Evolutionary conservation across 2,888 invertebrate species (phyloP).

Genomic region (Acronicta leporina): DNA sequence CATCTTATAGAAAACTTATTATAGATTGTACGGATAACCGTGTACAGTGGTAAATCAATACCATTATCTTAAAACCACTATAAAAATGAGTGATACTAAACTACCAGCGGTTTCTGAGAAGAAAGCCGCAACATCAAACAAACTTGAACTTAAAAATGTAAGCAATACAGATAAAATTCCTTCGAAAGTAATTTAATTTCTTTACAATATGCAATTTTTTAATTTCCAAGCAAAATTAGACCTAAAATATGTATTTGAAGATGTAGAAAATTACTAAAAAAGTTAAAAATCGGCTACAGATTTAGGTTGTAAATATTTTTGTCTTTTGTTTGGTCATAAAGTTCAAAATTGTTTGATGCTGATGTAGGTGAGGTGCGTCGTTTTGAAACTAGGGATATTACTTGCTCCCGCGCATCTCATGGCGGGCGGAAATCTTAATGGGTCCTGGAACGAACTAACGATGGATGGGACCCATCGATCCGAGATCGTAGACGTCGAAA

Average conservation of each 20-base stretch:
- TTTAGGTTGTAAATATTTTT: conserved; percentile 14
- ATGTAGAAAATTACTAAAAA: conserved; percentile 7
- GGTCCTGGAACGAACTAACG: conserved; percentile 87
- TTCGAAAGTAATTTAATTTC: conserved; percentile 12
- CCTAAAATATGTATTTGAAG: conserved; percentile 4
- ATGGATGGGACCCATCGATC: conserved; percentile 86
- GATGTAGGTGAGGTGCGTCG: conserved; percentile 39
- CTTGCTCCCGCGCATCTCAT: conserved; percentile 82
- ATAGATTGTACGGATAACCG: conserved; percentile 75
- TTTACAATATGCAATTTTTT: conserved; percentile 38
- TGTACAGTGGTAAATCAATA: conserved; percentile 85
- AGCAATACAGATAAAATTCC: conserved; percentile 21
- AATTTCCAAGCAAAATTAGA: conserved; percentile 26
- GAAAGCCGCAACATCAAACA: conserved; percentile 34
- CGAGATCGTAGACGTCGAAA: conserved; percentile 68
- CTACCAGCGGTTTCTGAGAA: conserved; percentile 75
- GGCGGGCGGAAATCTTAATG: conserved; percentile 88
- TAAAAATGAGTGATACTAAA: conserved; percentile 83
- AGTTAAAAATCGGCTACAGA: conserved; percentile 5
- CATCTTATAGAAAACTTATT: conserved; percentile 63
- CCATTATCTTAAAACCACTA: conserved; percentile 87
- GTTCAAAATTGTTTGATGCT: conserved; percentile 52
- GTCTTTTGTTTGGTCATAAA: conserved; percentile 5
- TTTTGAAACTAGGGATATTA: conserved; percentile 56
- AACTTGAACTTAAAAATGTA: conserved; percentile 43